Base-by-base conservation (phyloP, 1,140 invertebrate species). In the Teleopsis dalmanni region DNA sequence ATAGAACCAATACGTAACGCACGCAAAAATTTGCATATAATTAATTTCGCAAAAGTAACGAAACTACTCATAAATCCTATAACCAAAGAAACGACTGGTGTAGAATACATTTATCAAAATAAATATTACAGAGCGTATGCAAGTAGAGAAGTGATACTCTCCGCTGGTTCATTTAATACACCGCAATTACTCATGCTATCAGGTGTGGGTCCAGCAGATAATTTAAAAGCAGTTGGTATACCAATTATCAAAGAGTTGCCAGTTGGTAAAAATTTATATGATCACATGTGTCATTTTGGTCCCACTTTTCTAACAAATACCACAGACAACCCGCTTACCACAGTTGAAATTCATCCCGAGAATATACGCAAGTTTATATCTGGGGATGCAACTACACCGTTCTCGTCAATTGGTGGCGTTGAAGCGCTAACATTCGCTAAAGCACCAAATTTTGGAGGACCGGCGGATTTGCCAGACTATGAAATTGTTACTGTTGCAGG, bases 161-260 rank as follows among this genome's bases (percentile, higher is more conserved):
- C 83, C 27, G 85, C 83, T 9, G 88, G 87, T 0, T 75, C 85
- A 1, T 81, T 91, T 27, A 85, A 85, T 61, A 84, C 86, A 1
- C 85, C 88, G 0, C 86, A 91, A 66, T 55, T 92, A 8, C 66
- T 92, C 22, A 87, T 89, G 81, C 72, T 91, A 0, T 87, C 84
- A 2, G 89, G 89, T 0, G 75, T 91, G 7, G 88, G 88, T 1
- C 85, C 86, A 10, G 78, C 70, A 57, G 57, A 73, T 29, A 74
- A 80, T 51, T 57, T 95, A 3, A 64, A 80, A 37, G 76, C 81
- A 21, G 65, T 88, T 2, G 79, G 79, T 0, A 83, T 91, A 21
- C 72, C 77, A 0, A 68, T 83, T 0, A 65, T 88, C 9, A 70
- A 83, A 58, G 77, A 85, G 51, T 67, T 84, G 10, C 78, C 74